A percentile compares a stretch with the other conserved stretches of the same genome.
Conservation (phyloP, 2,888 invertebrate genomes). For the Phengaris alcon region DNA sequence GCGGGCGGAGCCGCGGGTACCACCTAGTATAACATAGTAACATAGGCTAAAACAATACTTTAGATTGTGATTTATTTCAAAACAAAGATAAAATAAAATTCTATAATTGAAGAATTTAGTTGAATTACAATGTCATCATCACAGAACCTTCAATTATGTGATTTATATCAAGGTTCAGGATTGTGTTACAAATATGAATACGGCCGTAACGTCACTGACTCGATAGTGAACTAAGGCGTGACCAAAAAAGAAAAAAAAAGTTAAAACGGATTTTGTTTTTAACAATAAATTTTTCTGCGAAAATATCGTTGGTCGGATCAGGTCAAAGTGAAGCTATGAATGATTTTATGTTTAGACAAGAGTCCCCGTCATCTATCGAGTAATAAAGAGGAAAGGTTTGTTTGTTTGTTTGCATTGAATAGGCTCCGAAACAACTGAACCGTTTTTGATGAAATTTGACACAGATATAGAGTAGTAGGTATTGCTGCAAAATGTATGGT, state of each 20-base stretch:
- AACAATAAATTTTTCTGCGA: not conserved
- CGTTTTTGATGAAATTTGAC: too few species aligned
- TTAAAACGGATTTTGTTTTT: not conserved
- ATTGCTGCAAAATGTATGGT: too few species aligned
- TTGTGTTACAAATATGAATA: not conserved
- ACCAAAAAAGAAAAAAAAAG: not conserved
- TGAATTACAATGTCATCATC: not conserved
- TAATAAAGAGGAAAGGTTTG: too few species aligned
- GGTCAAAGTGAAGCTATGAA: too few species aligned
- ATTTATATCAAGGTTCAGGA: not conserved
- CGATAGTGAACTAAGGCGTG: not conserved
- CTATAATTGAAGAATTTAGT: not conserved
- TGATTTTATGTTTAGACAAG: too few species aligned
- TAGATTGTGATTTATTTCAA: not conserved
- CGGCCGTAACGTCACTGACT: not conserved
- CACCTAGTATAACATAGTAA: too few species aligned
- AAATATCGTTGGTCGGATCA: not conserved
- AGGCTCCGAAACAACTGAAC: too few species aligned
- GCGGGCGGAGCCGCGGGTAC: too few species aligned
- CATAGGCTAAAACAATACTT: not conserved
- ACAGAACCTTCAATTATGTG: not conserved
- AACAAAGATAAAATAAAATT: not conserved
- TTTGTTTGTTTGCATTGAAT: too few species aligned
- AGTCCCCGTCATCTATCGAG: too few species aligned
- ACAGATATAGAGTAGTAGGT: too few species aligned